Evolutionary conservation across 2,888 invertebrate species (phyloP), one percentile per base, ranked within the genome.

Genomic region (Epistrophe eligans): DNA sequence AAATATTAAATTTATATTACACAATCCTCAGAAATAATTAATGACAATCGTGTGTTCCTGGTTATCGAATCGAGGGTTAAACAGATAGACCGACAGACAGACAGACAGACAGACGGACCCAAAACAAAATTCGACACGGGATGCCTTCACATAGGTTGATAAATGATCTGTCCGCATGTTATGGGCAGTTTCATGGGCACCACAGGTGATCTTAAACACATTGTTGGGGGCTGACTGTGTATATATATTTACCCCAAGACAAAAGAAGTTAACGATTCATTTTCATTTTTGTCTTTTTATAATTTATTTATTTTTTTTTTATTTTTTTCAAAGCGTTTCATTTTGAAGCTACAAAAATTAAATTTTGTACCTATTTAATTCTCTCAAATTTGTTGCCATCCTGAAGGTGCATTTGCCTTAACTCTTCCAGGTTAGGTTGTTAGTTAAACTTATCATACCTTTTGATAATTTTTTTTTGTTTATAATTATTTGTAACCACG

Each of bases 1-100:
- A 88, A 88, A 88, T 88, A 83, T 88, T 88, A 88, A 88, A 88
- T 83, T 87, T 83, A 88, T 88, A 83, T 88, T 88, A 79, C 52
- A 81, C 67, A 66, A 81, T 81, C 77, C 84, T 73, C 70, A 57
- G 70, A 81, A 77, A 81, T 85, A 81, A 85, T 85, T 85, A 66
- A 85, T 85, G 84, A 81, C 81, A 70, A 66, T 79, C 62, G 74
- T 62, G 66, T 67, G 57, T 35, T 38, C 52, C 35, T 71, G 40
- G 40, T 17, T 52, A 74, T 28, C n/a, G 50, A 7, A n/a, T 2
- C 11, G 19, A 48, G 64, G 74, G 9, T 55, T 7, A 38, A 17
- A 38, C 11, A 35, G 9, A 13, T 38, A 48, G 38, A 35, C 77
- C 52, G 60, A n/a, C n/a, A n/a, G n/a, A 24, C 24, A 24, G 24